These are phyloP conservation scores for Nothobranchius furzeri DNA, from an alignment of 2,113 vertebrate genomes.

Conservation along the genomic window DNA sequence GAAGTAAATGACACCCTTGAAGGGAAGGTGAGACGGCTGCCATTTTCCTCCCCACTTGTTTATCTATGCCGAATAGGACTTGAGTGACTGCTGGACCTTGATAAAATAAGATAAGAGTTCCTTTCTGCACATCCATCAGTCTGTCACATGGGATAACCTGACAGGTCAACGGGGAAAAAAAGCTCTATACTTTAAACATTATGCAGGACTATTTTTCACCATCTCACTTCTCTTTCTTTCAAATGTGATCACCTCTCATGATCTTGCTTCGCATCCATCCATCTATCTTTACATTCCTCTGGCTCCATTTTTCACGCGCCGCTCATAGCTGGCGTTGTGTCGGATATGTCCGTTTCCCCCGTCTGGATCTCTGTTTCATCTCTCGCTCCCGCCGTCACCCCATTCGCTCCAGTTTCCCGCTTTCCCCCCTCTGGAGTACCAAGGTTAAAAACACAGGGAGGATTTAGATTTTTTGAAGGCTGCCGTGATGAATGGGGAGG, in stretches of 20 bases:
- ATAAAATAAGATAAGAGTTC: conserved; percentile 81
- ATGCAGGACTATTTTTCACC: conserved; percentile 44
- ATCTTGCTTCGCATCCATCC: conserved; percentile 41
- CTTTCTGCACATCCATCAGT: conserved; percentile 77
- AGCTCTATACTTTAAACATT: conserved; percentile 53
- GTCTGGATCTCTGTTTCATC: conserved; percentile 18
- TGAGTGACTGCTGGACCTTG: conserved; percentile 81
- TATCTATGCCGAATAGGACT: conserved; percentile 79
- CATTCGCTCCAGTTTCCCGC: conserved; percentile 17
- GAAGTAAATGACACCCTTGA: conserved; percentile 60
- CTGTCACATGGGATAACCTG: conserved; percentile 66
- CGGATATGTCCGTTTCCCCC: conserved; percentile 13
- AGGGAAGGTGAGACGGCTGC: conserved; percentile 59
- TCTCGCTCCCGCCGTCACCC: conserved; percentile 9
- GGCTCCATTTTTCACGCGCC: conserved; percentile 6
- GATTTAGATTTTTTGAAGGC: conserved; percentile 75
- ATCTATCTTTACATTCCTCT: conserved; percentile 35
- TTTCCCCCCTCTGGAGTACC: conserved; percentile 41
- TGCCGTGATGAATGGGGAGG: conserved; percentile 69
- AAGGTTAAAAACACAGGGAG: conserved; percentile 78
- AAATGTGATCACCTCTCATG: conserved; percentile 9
- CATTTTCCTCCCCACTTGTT: conserved; percentile 72
- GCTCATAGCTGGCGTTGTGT: conserved; percentile 33
- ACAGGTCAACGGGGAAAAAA: conserved; percentile 57
- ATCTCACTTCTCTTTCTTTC: conserved; percentile 8